Evolutionary conservation across 2,888 invertebrate species (phyloP), one percentile per base, ranked within the genome.

Genomic region (Noctua janthina): DNA sequence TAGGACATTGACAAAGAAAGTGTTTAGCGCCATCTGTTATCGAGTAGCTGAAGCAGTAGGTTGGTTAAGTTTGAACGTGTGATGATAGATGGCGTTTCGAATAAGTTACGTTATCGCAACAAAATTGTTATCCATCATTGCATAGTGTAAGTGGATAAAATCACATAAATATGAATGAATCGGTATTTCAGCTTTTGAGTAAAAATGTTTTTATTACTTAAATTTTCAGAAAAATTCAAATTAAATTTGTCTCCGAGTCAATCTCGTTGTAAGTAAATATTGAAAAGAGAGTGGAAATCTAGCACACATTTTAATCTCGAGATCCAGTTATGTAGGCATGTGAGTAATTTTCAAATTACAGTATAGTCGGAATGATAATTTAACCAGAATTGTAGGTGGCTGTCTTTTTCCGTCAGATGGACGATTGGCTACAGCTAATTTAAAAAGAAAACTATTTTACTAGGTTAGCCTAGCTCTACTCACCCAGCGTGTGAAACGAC

Each of bases 1-100:
- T 59, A 51, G 39, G n/a, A 43, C 10, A 56, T 39, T 54, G 43
- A 59, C 2, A 13, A 51, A 7, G 51, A 72, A 69, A 77, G 74
- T 64, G 23, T 11, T 56, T 15, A 83, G 76, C 76, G 88, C 79
- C 89, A 90, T 84, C 89, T 90, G 70, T 78, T 84, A 54, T 70
- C 49, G n/a, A 83, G 74, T 83, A 87, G 89, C 11, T 20, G 62
- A 79, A 89, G 80, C 81, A 69, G 23, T 68, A 0, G 0, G 17
- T 10, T 10, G 1, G 1, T 66, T 68, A 78, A 79, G 77, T 87
- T 62, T 29, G 1, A 20, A 1, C 0, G 10, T 15, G 6, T 11
- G 10, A 0, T 13, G 39, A 70, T 56, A 89, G 89, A 80, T 88
- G 84, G 84, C 88, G 88, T 23, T 68, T 13, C 1, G 2, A 35